Percentiles rank a stretch among this genome's conserved stretches.
phyloP scores from a whole-genome alignment of 1,140 invertebrate genomes.

The Mercenaria mercenaria region DNA sequence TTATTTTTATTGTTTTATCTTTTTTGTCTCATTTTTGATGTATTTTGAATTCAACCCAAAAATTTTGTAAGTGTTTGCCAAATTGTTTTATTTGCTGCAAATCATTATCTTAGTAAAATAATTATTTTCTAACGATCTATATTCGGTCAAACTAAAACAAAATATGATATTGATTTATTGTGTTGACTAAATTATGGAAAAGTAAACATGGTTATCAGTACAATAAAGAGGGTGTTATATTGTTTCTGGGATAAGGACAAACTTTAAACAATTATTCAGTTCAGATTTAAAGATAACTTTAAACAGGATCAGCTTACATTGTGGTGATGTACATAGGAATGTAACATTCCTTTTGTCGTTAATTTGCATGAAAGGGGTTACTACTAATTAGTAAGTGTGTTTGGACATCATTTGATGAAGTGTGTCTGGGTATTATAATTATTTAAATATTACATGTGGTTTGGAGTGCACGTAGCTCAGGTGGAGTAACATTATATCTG shows the following conservation, averaged over 20 bases:
- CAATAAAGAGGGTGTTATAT: conserved; percentile 7
- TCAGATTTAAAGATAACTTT: conserved; percentile 10
- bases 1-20: too few relatives aligned
- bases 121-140: too few relatives aligned
- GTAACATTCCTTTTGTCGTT: background rate
- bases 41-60: background rate
- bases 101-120: too few relatives aligned
- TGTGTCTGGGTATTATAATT: background rate
- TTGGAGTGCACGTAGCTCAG: background rate
- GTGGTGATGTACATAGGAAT: background rate
- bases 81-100: too few relatives aligned
- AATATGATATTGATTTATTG: background rate
- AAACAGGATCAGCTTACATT: background rate
- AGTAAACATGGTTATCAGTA: conserved; percentile 39
- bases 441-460: background rate
- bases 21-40: background rate
- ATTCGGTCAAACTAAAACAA: background rate
- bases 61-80: conserved; percentile 20
- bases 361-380: background rate
- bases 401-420: background rate
- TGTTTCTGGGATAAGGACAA: background rate
- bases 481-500: background rate
- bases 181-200: conserved; percentile 6
- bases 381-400: conserved; percentile 7
- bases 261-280: conserved; percentile 5